These are phyloP conservation scores for Periphyllus acericola DNA, from an alignment of 2,888 invertebrate genomes.

Conservation along the genomic window DNA sequence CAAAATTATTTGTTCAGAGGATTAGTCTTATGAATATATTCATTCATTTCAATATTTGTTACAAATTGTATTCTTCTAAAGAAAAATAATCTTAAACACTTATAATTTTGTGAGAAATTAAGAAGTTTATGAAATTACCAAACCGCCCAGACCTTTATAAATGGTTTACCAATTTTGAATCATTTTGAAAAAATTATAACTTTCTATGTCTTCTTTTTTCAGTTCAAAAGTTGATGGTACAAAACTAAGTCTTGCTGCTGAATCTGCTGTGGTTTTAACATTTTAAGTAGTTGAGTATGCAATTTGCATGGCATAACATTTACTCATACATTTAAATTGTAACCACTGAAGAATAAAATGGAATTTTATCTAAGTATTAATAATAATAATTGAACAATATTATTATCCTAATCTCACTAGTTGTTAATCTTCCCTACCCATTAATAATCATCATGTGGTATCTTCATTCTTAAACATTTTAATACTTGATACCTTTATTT, in stretches of 20 bases:
- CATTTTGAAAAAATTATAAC: background rate
- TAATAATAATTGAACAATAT: slow-evolving; percentile 8
- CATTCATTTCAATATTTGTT: too few species aligned
- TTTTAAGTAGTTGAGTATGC: slow-evolving; percentile 23
- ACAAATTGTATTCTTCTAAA: too few species aligned
- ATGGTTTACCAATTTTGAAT: too few species aligned
- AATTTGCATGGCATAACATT: too few species aligned
- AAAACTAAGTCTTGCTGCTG: slow-evolving; percentile 21
- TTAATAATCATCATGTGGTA: background rate
- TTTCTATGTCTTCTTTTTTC: background rate
- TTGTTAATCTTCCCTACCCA: slow-evolving; percentile 9
- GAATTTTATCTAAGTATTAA: slow-evolving; percentile 38
- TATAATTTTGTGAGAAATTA: too few species aligned
- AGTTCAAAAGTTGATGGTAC: slow-evolving; percentile 37
- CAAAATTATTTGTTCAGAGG: too few species aligned
- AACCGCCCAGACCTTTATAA: too few species aligned
- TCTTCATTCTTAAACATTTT: slow-evolving; percentile 11
- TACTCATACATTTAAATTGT: background rate
- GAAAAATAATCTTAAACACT: too few species aligned
- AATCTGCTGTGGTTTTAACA: slow-evolving; percentile 46
- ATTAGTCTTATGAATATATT: too few species aligned
- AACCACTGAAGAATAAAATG: slow-evolving; percentile 11
- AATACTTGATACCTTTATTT: slow-evolving; percentile 21
- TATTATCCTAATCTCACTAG: slow-evolving; percentile 19
- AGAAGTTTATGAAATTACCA: too few species aligned